Base-by-base conservation (phyloP, 2,797 vertebrate genomes). In the Vespertilio murinus region DNA sequence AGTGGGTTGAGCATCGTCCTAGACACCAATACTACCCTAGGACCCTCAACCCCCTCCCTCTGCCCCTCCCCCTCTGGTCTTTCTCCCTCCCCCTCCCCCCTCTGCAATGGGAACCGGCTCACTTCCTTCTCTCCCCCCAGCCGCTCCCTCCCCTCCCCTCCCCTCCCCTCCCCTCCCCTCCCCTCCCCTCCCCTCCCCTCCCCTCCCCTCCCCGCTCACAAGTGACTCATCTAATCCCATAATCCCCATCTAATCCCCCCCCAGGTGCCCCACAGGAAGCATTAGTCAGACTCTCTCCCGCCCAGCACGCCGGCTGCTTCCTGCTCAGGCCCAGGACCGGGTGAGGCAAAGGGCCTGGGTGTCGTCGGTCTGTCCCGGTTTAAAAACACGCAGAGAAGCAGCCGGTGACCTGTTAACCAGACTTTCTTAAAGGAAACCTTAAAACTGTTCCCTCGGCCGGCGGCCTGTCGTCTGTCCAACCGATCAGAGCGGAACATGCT, bases 201-300 rank as follows among this genome's bases (percentile, higher is more conserved):
- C 79, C 95, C 83, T 88, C 75, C 95, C 86, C 81, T 52, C 70
- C 45, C 38, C 23, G 35, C 80, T 86, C 73, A 33, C 12, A 56
- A 54, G 35, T 97, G 95, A 97, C 84, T 97, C 96, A 96, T 1
- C 1, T 14, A 75, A 77, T 65, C 70, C 65, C 23, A 71, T 91
- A 69, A 81, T 89, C 75, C 73, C 22, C 45, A 74, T 42, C 67
- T 78, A 80, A 6, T 56, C 84, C 47, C 96, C 54, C 35, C 33
- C 64, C 20, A 81, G 74, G 47, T 28, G 88, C 33, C 45, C 45
- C 74, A 35, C 0, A 8, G 30, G 30, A 82, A 42, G 74, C 73
- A 78, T 81, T 74, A 69, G 54, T 94, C 49, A 65, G 47, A 83
- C 42, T 5, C 40, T 0, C 17, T 54, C 7, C 14, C n/a, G 13